Evolutionary conservation across 1,140 invertebrate species (phyloP).

Genomic region (Vanessa atalanta): DNA sequence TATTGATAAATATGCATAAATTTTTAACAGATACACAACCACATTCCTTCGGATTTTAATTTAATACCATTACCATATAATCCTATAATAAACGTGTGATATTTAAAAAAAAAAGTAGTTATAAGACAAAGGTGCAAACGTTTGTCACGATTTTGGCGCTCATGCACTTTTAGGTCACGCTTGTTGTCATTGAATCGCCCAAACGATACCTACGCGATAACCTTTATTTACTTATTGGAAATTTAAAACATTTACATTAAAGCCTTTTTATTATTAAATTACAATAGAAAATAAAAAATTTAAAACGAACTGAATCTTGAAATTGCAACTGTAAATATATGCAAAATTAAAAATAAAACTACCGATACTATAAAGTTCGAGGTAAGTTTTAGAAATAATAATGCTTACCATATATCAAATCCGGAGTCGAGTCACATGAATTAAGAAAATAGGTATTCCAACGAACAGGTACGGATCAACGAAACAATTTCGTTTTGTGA

Average conservation of each 20-base stretch:
- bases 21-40: slow-evolving; percentile 22
- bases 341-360: not conserved
- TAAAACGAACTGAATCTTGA: not conserved
- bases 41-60: slow-evolving; percentile 44
- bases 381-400: slow-evolving; percentile 1
- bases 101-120: not conserved
- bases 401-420: slow-evolving; percentile 69
- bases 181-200: slow-evolving; percentile 28
- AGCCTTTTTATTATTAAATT: not conserved
- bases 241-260: slow-evolving; percentile 8
- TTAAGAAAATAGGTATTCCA: slow-evolving; percentile 22
- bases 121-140: not conserved
- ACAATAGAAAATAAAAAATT: not conserved
- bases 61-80: slow-evolving; percentile 46
- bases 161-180: slow-evolving; percentile 18
- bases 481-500: slow-evolving; percentile 7
- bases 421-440: slow-evolving; percentile 51
- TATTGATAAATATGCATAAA: slow-evolving; percentile 47
- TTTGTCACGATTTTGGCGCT: slow-evolving; percentile 12
- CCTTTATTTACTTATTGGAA: slow-evolving; percentile 30
- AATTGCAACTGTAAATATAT: not conserved
- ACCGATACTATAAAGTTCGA: too few relatives aligned
- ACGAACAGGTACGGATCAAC: slow-evolving; percentile 14
- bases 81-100: not conserved
- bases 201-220: slow-evolving; percentile 29